These are phyloP conservation scores for Phrixothrix hirtus DNA, from an alignment of 2,888 invertebrate species.

Conservation along the genomic window DNA sequence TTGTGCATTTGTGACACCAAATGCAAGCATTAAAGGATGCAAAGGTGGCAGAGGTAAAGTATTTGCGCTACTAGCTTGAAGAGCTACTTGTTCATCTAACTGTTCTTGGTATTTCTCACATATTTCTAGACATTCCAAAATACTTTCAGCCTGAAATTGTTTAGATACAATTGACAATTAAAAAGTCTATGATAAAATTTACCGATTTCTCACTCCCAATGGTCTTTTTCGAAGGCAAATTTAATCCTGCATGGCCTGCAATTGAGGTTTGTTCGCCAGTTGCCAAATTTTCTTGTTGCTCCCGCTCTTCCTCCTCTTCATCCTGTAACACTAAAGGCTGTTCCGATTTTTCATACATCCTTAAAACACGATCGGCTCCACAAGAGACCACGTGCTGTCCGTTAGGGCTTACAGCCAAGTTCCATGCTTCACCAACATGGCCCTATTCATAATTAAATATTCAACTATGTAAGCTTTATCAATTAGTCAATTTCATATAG, in stretches of 20 bases:
- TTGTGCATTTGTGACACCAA: constrained; percentile 70
- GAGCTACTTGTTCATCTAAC: constrained; percentile 58
- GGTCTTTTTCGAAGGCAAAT: constrained; percentile 85
- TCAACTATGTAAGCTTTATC: too few species aligned
- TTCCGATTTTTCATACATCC: constrained; percentile 82
- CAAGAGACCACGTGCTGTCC: constrained; percentile 78
- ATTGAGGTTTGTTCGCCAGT: constrained; percentile 73
- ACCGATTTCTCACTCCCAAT: constrained; percentile 85
- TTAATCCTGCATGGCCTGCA: constrained; percentile 70
- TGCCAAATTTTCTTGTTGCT: constrained; percentile 72
- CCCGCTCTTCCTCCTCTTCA: constrained; percentile 82
- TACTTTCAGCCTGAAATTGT: constrained; percentile 80
- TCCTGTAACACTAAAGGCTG: constrained; percentile 94
- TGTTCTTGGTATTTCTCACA: constrained; percentile 66
- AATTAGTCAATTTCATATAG: too few species aligned
- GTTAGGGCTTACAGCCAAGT: constrained; percentile 76
- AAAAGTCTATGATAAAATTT: too few species aligned
- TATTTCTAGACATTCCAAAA: constrained; percentile 88
- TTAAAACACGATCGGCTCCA: constrained; percentile 85
- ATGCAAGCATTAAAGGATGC: constrained; percentile 83
- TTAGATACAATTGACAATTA: too few species aligned
- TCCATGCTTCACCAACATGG: constrained; percentile 80
- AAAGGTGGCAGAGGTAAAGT: constrained; percentile 59
- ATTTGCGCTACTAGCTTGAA: constrained; percentile 49
- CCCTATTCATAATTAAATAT: too few species aligned